Conservation (phyloP, 2,888 invertebrate genomes). For the Palloptera scutellata region DNA sequence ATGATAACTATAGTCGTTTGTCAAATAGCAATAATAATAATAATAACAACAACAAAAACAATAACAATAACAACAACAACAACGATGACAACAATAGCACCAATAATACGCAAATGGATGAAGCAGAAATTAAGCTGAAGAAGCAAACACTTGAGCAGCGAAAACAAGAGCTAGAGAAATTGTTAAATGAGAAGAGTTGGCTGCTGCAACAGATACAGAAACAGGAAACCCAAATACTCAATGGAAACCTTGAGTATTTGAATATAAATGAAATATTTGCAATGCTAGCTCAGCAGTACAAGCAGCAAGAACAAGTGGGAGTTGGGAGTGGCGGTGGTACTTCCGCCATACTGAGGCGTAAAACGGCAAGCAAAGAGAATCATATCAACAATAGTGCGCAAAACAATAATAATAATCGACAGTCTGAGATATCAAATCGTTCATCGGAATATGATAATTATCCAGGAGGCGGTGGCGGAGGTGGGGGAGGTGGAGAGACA, state of each 20-base stretch:
- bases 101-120: conserved; percentile 35
- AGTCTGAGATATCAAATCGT: conserved; percentile 57
- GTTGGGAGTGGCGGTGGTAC: conserved; percentile 15
- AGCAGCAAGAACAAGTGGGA: conserved; percentile 45
- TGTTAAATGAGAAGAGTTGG: conserved; percentile 62
- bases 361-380: conserved; percentile 52
- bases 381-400: conserved; percentile 31
- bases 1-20: conserved; percentile 21
- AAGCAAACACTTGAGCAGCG: conserved; percentile 58
- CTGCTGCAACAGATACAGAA: conserved; percentile 62
- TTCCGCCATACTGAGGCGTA: conserved; percentile 52
- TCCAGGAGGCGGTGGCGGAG: conserved; percentile 34
- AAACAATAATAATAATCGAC: conserved; percentile 45
- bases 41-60: conserved; percentile 23
- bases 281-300: conserved; percentile 53
- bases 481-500: conserved; percentile 12
- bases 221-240: conserved; percentile 60
- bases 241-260: conserved; percentile 57
- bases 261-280: conserved; percentile 56
- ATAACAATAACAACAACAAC: conserved; percentile 17
- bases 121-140: conserved; percentile 46
- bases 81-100: conserved; percentile 17
- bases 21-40: conserved; percentile 18
- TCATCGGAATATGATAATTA: conserved; percentile 59
- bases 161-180: conserved; percentile 58